A percentile compares a stretch with the other conserved stretches of the same genome.
These are phyloP conservation scores for Delichon dasypus DNA, from an alignment of 2,797 vertebrate genomes.

Conservation along the genomic window DNA sequence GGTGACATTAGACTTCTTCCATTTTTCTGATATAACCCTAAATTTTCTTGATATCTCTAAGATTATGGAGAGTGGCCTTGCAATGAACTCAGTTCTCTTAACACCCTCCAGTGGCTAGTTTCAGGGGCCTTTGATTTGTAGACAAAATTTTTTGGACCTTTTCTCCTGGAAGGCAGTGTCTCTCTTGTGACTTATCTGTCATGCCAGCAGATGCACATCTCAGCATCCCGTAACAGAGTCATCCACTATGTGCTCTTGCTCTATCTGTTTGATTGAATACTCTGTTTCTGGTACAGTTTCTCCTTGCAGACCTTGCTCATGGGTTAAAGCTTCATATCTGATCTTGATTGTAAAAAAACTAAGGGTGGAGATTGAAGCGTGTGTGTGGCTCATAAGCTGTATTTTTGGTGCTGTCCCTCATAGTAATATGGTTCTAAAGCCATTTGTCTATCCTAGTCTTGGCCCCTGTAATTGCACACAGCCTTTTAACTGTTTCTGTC, in stretches of 20 bases:
- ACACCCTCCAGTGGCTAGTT: rapidly evolving
- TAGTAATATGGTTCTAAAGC: background rate
- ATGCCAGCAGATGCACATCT: rapidly evolving
- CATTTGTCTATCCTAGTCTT: rapidly evolving
- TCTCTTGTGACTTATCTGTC: no score
- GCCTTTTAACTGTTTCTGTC: background rate
- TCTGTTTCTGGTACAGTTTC: background rate
- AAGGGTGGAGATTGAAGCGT: background rate
- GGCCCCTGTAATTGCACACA: background rate
- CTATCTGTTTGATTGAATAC: background rate
- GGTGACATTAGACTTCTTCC: background rate
- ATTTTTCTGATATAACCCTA: background rate
- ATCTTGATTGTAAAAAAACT: background rate
- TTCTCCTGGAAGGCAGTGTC: background rate
- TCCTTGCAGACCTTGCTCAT: background rate
- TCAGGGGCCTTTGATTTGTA: background rate
- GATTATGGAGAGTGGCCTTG: background rate
- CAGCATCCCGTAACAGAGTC: rapidly evolving
- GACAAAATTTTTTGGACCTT: background rate
- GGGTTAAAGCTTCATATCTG: background rate
- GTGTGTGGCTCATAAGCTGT: background rate
- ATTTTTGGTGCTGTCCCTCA: background rate
- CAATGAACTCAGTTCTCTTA: background rate
- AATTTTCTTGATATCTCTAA: background rate
- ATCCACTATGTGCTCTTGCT: rapidly evolving